Evolutionary conservation across 2,113 vertebrate species (phyloP).

Genomic region (Capra hircus): DNA sequence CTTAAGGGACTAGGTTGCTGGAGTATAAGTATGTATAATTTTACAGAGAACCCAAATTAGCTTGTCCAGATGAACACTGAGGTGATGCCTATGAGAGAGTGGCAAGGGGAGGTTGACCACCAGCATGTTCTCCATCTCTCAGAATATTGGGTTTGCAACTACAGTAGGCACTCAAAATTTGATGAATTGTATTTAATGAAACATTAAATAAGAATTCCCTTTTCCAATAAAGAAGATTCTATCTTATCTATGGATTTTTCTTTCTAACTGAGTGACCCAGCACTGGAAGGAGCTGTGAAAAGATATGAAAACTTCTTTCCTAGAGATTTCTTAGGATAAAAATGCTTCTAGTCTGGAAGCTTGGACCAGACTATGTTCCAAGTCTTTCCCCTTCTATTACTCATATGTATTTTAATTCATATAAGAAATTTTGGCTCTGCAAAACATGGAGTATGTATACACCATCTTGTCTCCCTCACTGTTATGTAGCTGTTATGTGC

Average conservation of each 20-base stretch:
- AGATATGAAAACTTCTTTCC: neutral
- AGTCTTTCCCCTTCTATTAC: neutral
- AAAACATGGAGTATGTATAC: neutral
- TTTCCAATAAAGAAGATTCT: neutral
- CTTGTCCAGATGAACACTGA: neutral
- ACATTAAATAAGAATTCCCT: neutral
- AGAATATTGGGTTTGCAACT: neutral
- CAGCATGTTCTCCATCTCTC: neutral
- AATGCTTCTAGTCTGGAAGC: neutral
- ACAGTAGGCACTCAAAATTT: neutral
- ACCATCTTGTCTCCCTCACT: neutral
- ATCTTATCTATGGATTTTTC: neutral
- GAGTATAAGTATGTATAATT: neutral
- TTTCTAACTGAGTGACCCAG: neutral
- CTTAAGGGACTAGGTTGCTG: neutral
- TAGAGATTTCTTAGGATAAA: neutral
- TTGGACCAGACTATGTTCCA: neutral
- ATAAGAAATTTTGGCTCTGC: neutral
- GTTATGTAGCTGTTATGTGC: neutral
- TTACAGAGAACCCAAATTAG: neutral
- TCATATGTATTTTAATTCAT: neutral
- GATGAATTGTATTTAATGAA: neutral
- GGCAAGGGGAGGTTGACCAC: fast-evolving
- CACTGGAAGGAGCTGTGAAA: neutral
- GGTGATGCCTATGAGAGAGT: neutral